Conservation (phyloP, 2,113 vertebrate species). For the Daboia siamensis region DNA sequence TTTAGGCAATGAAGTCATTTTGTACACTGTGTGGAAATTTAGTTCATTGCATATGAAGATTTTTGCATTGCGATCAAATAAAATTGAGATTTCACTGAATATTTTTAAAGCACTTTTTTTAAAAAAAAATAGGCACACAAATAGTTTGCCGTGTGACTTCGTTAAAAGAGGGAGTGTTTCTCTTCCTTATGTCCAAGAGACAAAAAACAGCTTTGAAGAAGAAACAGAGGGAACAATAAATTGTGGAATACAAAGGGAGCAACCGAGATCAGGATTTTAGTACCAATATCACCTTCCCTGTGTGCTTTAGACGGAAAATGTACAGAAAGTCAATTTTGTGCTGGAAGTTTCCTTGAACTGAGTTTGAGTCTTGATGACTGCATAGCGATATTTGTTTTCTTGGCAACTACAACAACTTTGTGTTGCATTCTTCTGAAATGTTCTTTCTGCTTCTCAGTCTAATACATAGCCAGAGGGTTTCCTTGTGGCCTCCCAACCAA, state of each 20-base stretch:
- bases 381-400: neutral
- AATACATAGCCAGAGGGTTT: neutral
- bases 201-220: neutral
- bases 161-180: neutral
- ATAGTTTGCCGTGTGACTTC: neutral
- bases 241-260: neutral
- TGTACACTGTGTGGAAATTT: neutral
- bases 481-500: neutral
- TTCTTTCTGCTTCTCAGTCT: neutral
- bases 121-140: neutral
- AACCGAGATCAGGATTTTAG: neutral
- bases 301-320: conserved; percentile 34
- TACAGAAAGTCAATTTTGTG: conserved; percentile 47
- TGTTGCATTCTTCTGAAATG: neutral
- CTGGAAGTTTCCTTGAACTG: conserved; percentile 19
- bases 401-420: neutral
- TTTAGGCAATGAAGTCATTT: neutral
- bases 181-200: neutral
- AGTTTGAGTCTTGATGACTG: neutral
- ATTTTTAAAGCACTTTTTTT: neutral
- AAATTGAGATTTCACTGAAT: neutral
- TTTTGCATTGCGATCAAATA: neutral
- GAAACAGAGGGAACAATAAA: neutral
- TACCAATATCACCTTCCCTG: conserved; percentile 8
- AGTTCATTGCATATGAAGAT: neutral